phyloP scores from a whole-genome alignment of 1,140 invertebrate species.

The Gryon sp. region DNA sequence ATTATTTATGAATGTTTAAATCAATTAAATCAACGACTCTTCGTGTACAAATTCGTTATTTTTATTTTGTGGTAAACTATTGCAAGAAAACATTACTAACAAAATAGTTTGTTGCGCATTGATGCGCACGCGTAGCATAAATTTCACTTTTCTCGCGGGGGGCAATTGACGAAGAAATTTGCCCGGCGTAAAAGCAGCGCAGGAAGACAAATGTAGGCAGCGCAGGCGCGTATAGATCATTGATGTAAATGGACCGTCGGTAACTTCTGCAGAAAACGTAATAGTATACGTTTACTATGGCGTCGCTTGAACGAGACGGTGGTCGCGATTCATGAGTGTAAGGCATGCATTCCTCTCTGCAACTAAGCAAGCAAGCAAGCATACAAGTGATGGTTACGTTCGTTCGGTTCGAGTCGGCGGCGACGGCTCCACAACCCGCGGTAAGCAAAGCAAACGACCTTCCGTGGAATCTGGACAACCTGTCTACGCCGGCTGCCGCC shows the following conservation, averaged over 20 bases:
- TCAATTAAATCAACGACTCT: no score
- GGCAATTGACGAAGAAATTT: constrained; percentile 20
- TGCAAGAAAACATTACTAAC: no score
- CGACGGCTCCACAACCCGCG: constrained; percentile 73
- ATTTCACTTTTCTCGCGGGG: constrained; percentile 36
- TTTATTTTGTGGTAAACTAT: no score
- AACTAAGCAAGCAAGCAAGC: constrained; percentile 53
- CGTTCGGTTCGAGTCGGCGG: constrained; percentile 69
- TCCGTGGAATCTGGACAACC: constrained; percentile 80
- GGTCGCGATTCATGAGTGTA: constrained; percentile 62
- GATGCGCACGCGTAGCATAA: constrained; percentile 1
- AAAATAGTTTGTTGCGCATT: no score
- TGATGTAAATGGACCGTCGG: constrained; percentile 64
- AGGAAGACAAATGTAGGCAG: constrained; percentile 50
- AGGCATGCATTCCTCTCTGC: constrained; percentile 46
- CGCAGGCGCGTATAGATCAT: constrained; percentile 46
- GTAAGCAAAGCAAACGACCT: constrained; percentile 80
- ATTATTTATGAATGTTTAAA: no score
- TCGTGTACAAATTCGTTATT: no score
- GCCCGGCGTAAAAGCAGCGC: constrained; percentile 7
- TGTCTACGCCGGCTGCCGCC: constrained; percentile 77
- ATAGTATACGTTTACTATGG: constrained; percentile 64
- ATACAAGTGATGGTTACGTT: constrained; percentile 70
- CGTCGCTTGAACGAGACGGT: constrained; percentile 55
- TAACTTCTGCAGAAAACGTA: constrained; percentile 54